Percentiles rank a stretch among this genome's conserved stretches.
These are phyloP conservation scores for Tetrax tetrax DNA, from an alignment of 2,113 vertebrate genomes.

Conservation along the genomic window DNA sequence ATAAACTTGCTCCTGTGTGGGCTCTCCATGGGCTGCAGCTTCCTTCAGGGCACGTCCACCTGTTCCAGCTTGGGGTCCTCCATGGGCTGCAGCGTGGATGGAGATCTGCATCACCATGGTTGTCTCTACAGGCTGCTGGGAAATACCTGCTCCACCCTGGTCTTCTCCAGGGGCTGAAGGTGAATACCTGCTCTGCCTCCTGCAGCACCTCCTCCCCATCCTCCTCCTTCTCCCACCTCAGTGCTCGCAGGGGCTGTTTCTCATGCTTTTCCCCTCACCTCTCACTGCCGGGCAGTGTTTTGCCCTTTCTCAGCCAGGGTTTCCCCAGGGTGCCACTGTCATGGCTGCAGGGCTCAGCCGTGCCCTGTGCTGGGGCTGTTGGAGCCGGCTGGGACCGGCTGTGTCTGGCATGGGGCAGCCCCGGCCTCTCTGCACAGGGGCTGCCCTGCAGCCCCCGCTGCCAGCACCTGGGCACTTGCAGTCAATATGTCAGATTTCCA, in stretches of 20 bases:
- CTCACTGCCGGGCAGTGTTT: rapidly evolving
- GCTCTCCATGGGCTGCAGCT: background rate
- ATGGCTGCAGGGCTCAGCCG: rapidly evolving
- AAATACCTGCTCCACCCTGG: background rate
- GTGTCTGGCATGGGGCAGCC: background rate
- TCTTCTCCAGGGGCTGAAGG: background rate
- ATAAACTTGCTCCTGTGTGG: background rate
- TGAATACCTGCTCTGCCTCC: rapidly evolving
- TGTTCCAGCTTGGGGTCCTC: background rate
- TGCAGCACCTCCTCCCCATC: rapidly evolving
- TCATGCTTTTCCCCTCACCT: background rate
- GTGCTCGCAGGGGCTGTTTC: rapidly evolving
- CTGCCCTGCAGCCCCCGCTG: background rate
- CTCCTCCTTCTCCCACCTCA: rapidly evolving
- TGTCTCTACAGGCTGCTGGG: background rate
- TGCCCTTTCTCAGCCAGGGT: background rate
- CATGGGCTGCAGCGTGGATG: rapidly evolving
- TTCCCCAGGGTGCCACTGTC: rapidly evolving
- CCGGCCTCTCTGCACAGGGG: rapidly evolving
- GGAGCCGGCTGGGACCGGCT: background rate
- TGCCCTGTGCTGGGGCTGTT: rapidly evolving
- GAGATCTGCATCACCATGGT: background rate
- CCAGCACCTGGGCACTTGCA: rapidly evolving
- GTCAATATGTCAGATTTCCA: background rate
- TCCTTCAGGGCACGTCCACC: background rate